Percentiles rank a stretch among this genome's conserved stretches.
Conservation (phyloP, 2,113 vertebrate genomes). For the Ailurus styani region DNA sequence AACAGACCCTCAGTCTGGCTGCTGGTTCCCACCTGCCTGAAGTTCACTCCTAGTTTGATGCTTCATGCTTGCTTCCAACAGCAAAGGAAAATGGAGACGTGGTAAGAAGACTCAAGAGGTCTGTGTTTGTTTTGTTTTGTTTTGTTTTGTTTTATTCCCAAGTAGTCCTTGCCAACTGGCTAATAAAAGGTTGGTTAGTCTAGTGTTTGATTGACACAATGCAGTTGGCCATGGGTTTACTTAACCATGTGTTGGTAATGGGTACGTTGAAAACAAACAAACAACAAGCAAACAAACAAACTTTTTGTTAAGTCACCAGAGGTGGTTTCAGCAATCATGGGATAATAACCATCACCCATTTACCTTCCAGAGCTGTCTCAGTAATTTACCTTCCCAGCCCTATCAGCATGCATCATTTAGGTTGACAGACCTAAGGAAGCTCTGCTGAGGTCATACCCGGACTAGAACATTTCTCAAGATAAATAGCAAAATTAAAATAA, state of each 20-base stretch:
- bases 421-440: not conserved
- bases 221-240: not conserved
- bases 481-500: not conserved
- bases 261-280: not conserved
- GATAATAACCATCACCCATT: not conserved
- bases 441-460: not conserved
- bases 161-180: not conserved
- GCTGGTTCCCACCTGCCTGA: not conserved
- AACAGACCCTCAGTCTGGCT: rapidly evolving
- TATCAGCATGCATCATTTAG: not conserved
- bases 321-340: not conserved
- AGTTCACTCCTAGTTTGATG: not conserved
- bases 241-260: not conserved
- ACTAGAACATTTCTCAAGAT: not conserved
- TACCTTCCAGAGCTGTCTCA: not conserved
- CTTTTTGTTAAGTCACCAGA: not conserved
- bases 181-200: rapidly evolving
- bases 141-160: not conserved
- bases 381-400: not conserved
- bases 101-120: not conserved
- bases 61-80: not conserved
- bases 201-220: not conserved
- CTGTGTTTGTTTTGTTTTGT: not conserved
- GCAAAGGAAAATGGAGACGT: not conserved
- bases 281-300: not conserved